phyloP scores from a whole-genome alignment of 2,113 vertebrate species.

The Triplophysa dalaica region DNA sequence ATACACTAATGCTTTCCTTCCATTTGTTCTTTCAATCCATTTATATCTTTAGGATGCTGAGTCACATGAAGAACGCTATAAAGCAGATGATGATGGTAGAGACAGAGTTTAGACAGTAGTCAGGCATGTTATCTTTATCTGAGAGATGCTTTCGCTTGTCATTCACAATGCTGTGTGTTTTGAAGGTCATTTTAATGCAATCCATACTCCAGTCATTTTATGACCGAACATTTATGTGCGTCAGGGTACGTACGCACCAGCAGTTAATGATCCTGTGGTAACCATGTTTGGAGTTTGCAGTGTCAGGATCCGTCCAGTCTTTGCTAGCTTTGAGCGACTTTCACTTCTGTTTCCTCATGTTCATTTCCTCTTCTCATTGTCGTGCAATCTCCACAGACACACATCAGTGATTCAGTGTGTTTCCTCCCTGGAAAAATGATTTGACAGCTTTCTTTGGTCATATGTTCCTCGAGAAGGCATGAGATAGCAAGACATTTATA shows the following conservation, averaged over 20 bases:
- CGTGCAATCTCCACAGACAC: not conserved
- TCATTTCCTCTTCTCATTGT: slow-evolving; percentile 19
- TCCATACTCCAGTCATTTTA: not conserved
- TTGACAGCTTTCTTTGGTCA: slow-evolving; percentile 9
- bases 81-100: not conserved
- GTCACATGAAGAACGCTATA: not conserved
- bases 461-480: not conserved
- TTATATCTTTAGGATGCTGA: slow-evolving; percentile 1
- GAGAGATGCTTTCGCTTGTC: not conserved
- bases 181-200: slow-evolving; percentile 25
- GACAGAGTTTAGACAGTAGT: slow-evolving; percentile 34
- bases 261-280: not conserved
- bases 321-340: slow-evolving; percentile 21
- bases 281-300: not conserved
- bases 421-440: slow-evolving; percentile 24
- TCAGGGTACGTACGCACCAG: not conserved
- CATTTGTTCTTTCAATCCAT: not conserved
- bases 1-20: not conserved
- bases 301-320: slow-evolving; percentile 36
- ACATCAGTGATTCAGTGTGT: slow-evolving; percentile 23
- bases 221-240: not conserved
- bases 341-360: slow-evolving; percentile 13
- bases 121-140: slow-evolving; percentile 4
- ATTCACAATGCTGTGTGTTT: not conserved
- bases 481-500: not conserved